Evolutionary conservation across 2,888 invertebrate genomes (phyloP).

Genomic region (Smittia aterrima): DNA sequence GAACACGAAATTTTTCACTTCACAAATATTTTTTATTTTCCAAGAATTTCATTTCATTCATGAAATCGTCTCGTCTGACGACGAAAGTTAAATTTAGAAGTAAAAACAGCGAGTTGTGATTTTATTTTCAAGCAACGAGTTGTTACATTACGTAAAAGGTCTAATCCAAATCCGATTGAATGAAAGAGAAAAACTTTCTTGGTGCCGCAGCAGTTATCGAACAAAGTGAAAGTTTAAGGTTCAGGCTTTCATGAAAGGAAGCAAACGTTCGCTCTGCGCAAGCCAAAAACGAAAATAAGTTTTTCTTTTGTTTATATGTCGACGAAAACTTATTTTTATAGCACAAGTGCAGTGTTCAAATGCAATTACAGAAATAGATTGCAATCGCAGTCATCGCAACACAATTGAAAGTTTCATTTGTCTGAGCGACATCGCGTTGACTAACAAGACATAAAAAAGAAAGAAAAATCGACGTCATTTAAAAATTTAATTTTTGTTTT

Average conservation of each 20-base stretch:
- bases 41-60: conserved; percentile 29
- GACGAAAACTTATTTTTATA: background rate
- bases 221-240: conserved; percentile 30
- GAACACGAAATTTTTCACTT: conserved; percentile 21
- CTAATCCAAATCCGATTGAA: background rate
- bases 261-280: background rate
- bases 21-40: background rate
- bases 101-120: background rate
- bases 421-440: no score
- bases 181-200: conserved; percentile 21
- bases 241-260: conserved; percentile 14
- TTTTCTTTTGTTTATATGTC: conserved; percentile 18
- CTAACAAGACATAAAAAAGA: background rate
- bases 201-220: background rate
- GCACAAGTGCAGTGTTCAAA: background rate
- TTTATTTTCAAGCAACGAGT: background rate
- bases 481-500: background rate
- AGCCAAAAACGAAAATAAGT: background rate
- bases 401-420: background rate
- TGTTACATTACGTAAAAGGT: background rate
- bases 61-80: conserved; percentile 8
- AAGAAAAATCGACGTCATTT: background rate
- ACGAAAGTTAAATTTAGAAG: conserved; percentile 2
- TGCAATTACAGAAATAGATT: background rate
- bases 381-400: background rate